Base-by-base conservation (phyloP, 1,140 invertebrate species). In the Achatina immaculata region DNA sequence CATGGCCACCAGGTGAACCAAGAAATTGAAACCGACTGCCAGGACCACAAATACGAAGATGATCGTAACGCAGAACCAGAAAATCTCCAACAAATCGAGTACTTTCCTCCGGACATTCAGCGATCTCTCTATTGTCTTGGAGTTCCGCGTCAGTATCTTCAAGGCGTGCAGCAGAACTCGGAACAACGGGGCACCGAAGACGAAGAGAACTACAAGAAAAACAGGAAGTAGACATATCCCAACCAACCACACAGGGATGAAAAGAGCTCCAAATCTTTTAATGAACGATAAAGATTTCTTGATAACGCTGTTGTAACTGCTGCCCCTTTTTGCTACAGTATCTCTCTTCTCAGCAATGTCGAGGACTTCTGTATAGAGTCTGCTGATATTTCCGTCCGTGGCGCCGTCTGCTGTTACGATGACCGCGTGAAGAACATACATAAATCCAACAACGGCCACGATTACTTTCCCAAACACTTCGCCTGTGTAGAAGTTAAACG, bases 401-500 rank as follows among this genome's bases (percentile, higher is more conserved):
- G 74, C 75, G 21, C 81, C 81, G 75, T 82, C 81, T 16, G 72
- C 31, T 45, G 78, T 68, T 38, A 82, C 21, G 34, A 82, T 51
- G 11, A 78, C 34, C 31, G 58, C 24, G 81, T 82, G 62, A 28
- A 82, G 14, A 28, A 82, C 36, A 62, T 82, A 82, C 66, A 82
- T 45, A 1, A 38, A 43, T 16, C 42, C 31, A 28, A 82, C 38
- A 9, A 78, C 2, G 4, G 31, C 62, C 19, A 82, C 81, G 6
- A 82, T 28, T 42, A 82, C 81, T 45, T 72, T 77, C 31, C 81
- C 68, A 51, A 78, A 31, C 19, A 78, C 31, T 11, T 14, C 2
- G 4, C 81, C 81, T 21, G 36, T 0, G 68, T 78, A 82, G 51
- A 78, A 77, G 45, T 82, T 82, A 68, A 77, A 82, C n/a, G 62